Conservation (phyloP, 2,888 invertebrate species). For the Microchrysa polita region DNA sequence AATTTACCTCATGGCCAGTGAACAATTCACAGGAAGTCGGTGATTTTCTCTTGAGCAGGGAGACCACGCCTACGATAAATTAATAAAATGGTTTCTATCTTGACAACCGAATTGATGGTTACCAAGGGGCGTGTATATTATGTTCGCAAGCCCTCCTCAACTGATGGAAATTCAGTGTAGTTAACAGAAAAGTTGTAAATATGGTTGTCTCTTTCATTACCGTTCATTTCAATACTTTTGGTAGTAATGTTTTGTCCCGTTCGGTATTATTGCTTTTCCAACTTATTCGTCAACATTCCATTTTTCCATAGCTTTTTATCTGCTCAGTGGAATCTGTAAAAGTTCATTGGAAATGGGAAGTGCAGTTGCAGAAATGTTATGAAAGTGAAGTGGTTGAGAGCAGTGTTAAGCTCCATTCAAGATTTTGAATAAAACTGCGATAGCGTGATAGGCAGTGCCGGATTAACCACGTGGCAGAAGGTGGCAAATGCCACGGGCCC, state of each 20-base stretch:
- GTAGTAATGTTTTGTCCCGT: not conserved
- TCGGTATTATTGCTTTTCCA: too few relatives aligned
- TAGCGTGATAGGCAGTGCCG: too few relatives aligned
- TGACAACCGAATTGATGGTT: conserved; percentile 19
- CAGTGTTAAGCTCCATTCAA: too few relatives aligned
- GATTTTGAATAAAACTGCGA: too few relatives aligned
- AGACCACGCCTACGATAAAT: conserved; percentile 19
- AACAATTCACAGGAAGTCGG: conserved; percentile 15
- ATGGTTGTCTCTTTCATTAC: too few relatives aligned
- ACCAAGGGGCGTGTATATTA: conserved; percentile 22
- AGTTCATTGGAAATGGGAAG: conserved; percentile 1
- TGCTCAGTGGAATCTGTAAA: conserved; percentile 20
- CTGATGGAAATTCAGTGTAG: too few relatives aligned
- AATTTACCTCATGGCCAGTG: conserved; percentile 12
- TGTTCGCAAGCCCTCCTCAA: not conserved
- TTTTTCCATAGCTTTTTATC: not conserved
- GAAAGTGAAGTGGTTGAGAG: too few relatives aligned
- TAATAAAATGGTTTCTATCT: conserved; percentile 36
- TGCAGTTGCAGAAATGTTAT: too few relatives aligned
- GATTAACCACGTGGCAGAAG: too few relatives aligned
- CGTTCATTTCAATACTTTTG: not conserved
- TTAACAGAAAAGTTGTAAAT: too few relatives aligned
- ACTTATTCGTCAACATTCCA: too few relatives aligned
- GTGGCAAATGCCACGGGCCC: too few relatives aligned
- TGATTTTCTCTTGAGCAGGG: not conserved